These are phyloP conservation scores for Protonemura montana DNA, from an alignment of 2,888 invertebrate species.

Conservation along the genomic window DNA sequence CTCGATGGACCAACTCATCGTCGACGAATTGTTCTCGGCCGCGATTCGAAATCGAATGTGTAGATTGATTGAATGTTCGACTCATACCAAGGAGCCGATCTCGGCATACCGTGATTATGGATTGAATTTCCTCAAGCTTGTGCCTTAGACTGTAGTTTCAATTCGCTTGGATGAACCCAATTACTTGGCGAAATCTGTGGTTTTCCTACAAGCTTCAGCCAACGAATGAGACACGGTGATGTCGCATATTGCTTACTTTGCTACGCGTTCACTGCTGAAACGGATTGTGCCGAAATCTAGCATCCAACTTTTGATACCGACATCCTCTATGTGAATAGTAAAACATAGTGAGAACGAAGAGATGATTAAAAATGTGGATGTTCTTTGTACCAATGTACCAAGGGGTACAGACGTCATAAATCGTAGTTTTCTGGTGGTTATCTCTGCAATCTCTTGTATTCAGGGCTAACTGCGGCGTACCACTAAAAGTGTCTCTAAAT, in stretches of 20 bases:
- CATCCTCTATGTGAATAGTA: too few relatives aligned
- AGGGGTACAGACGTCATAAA: background rate
- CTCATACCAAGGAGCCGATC: background rate
- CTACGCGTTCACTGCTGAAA: background rate
- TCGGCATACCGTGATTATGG: background rate
- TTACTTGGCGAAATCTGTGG: constrained; percentile 32
- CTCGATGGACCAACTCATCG: background rate
- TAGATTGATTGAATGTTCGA: background rate
- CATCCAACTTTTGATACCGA: background rate
- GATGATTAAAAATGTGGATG: too few relatives aligned
- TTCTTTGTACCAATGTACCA: too few relatives aligned
- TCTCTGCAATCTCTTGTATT: background rate
- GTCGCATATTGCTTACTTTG: constrained; percentile 4
- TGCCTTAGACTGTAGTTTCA: constrained; percentile 4
- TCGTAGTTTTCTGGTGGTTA: background rate
- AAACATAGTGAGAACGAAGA: too few relatives aligned
- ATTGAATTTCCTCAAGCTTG: background rate
- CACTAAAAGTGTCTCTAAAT: background rate
- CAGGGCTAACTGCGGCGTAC: background rate
- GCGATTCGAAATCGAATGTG: background rate
- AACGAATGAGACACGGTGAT: background rate
- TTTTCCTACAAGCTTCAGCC: background rate
- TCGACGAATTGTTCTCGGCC: background rate
- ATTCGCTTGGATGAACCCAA: constrained; percentile 12
- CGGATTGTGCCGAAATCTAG: background rate